Base-by-base conservation (phyloP, 2,113 vertebrate species). In the Acanthisitta chloris region DNA sequence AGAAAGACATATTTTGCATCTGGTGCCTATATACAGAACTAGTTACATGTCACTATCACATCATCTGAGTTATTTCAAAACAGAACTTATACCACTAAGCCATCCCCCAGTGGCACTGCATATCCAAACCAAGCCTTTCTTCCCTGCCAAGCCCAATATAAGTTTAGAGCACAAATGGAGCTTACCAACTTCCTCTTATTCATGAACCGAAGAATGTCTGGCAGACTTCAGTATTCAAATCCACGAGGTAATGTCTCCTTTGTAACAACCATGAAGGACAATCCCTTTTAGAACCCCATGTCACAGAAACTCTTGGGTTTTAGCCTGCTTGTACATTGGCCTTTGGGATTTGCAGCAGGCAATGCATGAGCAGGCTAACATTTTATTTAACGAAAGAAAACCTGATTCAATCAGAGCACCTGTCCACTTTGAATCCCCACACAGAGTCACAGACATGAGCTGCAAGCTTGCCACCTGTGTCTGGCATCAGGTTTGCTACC, bases 191-290 rank as follows among this genome's bases (percentile, higher is more conserved):
- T 67, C 43, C 46, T 82, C 4, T 0, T 33, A 23, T 7, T 51
- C 26, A 3, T 0, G 2, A 61, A 7, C 2, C 1, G 26, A 31
- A 26, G 18, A 78, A 46, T 0, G 2, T 64, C 26, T 49, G 45
- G 40, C 71, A 92, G n/a, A 59, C 19, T 40, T 42, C 17, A 15
- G 11, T 2, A n/a, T 36, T 55, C 54, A 65, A 15, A 91, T 20
- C 31, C 10, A 4, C 15, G 64, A 86, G 51, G 31, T n/a, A 13
- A 83, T 66, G 28, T 20, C 21, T 49, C 59, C 67, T 78, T 65
- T 40, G 12, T 7, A 49, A 40, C 28, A n/a, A 18, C 42, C 28
- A 23, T 12, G 23, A 92, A 83, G 42, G 33, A 48, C 72, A 66
- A 45, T 2, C 8, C 4, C 19, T 59, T 82, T 55, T 3, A 28